A percentile compares a stretch with the other conserved stretches of the same genome.
Evolutionary conservation across 2,888 invertebrate genomes (phyloP).

Genomic region (Cheilosia grossa): DNA sequence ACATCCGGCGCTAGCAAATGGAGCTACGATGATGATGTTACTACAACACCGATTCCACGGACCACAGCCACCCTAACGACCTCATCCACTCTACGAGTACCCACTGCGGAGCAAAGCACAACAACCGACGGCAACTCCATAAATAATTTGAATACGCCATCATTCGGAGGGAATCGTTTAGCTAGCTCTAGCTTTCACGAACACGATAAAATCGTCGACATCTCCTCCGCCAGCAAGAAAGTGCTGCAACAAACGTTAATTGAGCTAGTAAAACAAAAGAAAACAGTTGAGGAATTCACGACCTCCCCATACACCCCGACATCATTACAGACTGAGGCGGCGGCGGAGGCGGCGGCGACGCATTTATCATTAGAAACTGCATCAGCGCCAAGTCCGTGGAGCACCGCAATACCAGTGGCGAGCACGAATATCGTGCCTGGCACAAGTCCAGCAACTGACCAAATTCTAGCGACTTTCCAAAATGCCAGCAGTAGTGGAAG

Average conservation of each 20-base stretch:
- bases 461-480: conserved; percentile 18
- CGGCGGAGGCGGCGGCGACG: conserved; percentile 21
- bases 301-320: conserved; percentile 15
- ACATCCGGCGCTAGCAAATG: conserved; percentile 27
- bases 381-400: conserved; percentile 22
- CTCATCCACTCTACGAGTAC: background rate
- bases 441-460: conserved; percentile 9
- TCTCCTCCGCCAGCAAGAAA: conserved; percentile 1
- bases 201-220: background rate
- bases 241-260: conserved; percentile 27
- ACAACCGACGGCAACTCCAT: background rate
- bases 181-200: conserved; percentile 3
- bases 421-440: background rate
- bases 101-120: conserved; percentile 9
- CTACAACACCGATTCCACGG: conserved; percentile 1
- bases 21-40: conserved; percentile 13
- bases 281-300: conserved; percentile 13
- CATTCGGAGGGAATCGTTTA: background rate
- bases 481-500: conserved; percentile 14
- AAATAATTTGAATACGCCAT: background rate
- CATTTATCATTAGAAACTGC: conserved; percentile 22
- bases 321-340: background rate
- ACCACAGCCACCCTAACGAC: background rate
- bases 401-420: conserved; percentile 13
- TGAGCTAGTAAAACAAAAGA: conserved; percentile 26